Evolutionary conservation across 1,140 invertebrate species (phyloP).

Genomic region (Philopotamus ludificatus): DNA sequence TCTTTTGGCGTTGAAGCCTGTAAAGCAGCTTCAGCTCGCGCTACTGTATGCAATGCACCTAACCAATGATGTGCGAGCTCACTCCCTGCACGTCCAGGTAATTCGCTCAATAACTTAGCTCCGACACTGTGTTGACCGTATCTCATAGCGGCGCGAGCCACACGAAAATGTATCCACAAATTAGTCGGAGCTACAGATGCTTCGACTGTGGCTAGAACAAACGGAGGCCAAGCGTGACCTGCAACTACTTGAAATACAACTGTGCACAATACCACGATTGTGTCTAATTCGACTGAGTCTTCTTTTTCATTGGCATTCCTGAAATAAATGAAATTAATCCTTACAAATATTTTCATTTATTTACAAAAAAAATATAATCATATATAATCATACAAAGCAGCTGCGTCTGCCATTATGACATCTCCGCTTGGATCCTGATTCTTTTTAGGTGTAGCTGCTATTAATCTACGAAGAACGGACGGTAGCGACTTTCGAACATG

Average conservation of each 20-base stretch:
- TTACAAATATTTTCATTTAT: background rate
- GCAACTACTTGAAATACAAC: slow-evolving; percentile 80
- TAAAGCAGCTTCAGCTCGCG: slow-evolving; percentile 60
- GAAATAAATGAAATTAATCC: background rate
- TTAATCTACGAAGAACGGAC: slow-evolving; percentile 57
- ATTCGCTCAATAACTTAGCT: slow-evolving; percentile 62
- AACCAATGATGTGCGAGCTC: slow-evolving; percentile 92
- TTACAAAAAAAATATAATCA: background rate
- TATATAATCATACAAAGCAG: slow-evolving; percentile 3
- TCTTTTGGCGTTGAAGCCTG: slow-evolving; percentile 44
- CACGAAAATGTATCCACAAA: slow-evolving; percentile 83
- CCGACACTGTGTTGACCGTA: slow-evolving; percentile 81
- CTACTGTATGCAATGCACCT: slow-evolving; percentile 71
- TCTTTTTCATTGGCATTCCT: slow-evolving; percentile 15
- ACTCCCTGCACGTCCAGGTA: slow-evolving; percentile 76
- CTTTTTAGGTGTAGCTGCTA: slow-evolving; percentile 43
- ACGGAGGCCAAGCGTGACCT: slow-evolving; percentile 55
- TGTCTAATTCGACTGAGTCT: slow-evolving; percentile 42
- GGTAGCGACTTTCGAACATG: slow-evolving; percentile 58
- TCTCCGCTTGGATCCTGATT: slow-evolving; percentile 39
- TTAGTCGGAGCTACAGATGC: slow-evolving; percentile 62
- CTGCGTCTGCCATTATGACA: slow-evolving; percentile 19
- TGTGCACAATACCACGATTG: slow-evolving; percentile 70
- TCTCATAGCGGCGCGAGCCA: slow-evolving; percentile 80
- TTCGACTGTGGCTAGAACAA: slow-evolving; percentile 61